phyloP scores from a whole-genome alignment of 2,797 vertebrate species.

The Xyrichtys novacula region DNA sequence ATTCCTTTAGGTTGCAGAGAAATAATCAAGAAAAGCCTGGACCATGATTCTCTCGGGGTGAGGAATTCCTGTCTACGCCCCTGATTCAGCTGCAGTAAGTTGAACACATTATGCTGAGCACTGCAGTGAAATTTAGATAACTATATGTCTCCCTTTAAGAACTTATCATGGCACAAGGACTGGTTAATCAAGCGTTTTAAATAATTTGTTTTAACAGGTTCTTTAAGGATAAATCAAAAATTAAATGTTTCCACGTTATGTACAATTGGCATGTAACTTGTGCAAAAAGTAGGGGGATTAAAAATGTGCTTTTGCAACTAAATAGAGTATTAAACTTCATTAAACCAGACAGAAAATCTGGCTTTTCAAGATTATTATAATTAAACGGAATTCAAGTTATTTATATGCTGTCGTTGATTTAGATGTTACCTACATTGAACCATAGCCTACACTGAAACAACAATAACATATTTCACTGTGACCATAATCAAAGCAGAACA shows the following conservation, averaged over 20 bases:
- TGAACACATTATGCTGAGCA: constrained; percentile 13
- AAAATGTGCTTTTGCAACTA: background rate
- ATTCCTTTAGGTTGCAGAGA: constrained; percentile 36
- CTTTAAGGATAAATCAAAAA: too few species aligned
- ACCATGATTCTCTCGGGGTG: constrained; percentile 24
- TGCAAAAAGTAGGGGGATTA: background rate
- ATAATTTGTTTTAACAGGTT: background rate
- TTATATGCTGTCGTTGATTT: background rate
- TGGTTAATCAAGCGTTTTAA: background rate
- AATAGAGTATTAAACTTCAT: background rate
- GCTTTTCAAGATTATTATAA: background rate
- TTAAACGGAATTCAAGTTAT: background rate
- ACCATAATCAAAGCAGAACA: background rate
- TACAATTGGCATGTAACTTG: too few species aligned
- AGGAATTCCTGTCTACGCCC: background rate
- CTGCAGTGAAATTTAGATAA: constrained; percentile 10
- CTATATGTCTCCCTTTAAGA: constrained; percentile 5
- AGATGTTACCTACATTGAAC: background rate
- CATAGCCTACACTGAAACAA: background rate
- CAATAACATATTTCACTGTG: background rate
- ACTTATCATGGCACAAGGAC: background rate
- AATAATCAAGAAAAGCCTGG: constrained; percentile 50
- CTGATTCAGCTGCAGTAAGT: too few species aligned
- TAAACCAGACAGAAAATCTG: background rate
- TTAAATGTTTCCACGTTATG: too few species aligned